phyloP scores from a whole-genome alignment of 2,888 invertebrate genomes.

The Agrilus cyanescens region DNA sequence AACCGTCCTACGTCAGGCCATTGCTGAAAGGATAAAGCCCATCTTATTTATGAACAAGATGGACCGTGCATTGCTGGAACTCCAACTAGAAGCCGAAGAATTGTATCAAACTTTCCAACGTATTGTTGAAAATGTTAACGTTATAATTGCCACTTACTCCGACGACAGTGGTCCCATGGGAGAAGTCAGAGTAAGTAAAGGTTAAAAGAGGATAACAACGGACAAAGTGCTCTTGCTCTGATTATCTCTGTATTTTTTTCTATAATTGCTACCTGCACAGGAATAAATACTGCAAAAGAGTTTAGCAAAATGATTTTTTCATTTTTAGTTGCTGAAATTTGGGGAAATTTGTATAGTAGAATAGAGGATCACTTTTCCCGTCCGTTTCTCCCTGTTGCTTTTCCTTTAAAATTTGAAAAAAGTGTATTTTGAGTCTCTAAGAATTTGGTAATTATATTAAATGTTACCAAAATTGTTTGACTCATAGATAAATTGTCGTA shows the following conservation, averaged over 20 bases:
- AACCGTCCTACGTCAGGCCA: slow-evolving; percentile 98
- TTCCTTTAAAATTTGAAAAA: not conserved
- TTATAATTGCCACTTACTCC: slow-evolving; percentile 98
- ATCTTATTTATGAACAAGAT: slow-evolving; percentile 99
- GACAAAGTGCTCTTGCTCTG: too few relatives aligned
- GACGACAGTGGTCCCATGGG: slow-evolving; percentile 99
- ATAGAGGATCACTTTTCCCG: too few relatives aligned
- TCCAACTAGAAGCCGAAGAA: slow-evolving; percentile 93
- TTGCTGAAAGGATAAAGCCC: slow-evolving; percentile 99
- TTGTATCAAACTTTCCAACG: slow-evolving; percentile 99
- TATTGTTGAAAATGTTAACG: slow-evolving; percentile 99
- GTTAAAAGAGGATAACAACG: too few relatives aligned
- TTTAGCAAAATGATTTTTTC: too few relatives aligned
- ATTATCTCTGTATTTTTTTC: too few relatives aligned
- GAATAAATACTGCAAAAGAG: too few relatives aligned
- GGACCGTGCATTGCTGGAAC: slow-evolving; percentile 96
- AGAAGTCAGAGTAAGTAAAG: slow-evolving; percentile 75
- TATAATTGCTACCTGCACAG: too few relatives aligned
- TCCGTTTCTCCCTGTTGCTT: too few relatives aligned
- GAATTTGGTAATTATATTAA: not conserved
- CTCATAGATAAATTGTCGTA: slow-evolving; percentile 25
- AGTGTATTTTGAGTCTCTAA: not conserved
- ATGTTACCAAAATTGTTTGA: slow-evolving; percentile 1
- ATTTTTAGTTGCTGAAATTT: too few relatives aligned
- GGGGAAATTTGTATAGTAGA: too few relatives aligned